Percentiles rank a stretch among this genome's conserved stretches.
Conservation (phyloP, 2,797 vertebrate species). For the Acanthurus lineatus region DNA sequence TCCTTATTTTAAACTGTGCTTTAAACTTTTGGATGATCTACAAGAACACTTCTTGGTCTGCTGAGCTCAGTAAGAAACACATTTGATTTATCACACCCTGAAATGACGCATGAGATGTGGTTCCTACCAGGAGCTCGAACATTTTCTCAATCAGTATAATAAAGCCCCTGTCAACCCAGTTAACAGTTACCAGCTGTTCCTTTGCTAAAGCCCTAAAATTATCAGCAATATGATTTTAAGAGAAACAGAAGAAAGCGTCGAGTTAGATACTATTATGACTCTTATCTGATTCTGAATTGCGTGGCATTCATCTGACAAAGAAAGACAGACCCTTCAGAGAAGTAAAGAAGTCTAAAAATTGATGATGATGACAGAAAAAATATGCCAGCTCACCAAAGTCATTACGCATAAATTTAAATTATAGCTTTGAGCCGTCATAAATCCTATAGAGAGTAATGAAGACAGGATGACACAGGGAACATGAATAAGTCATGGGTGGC, state of each 20-base stretch:
- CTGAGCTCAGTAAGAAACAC: slow-evolving; percentile 25
- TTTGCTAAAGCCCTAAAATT: slow-evolving; percentile 13
- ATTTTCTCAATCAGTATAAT: slow-evolving; percentile 28
- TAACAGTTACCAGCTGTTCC: slow-evolving; percentile 38
- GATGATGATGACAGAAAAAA: slow-evolving; percentile 50
- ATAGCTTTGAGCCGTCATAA: slow-evolving; percentile 66
- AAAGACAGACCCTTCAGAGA: slow-evolving; percentile 14
- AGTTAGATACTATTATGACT: slow-evolving; percentile 28
- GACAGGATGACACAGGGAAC: slow-evolving; percentile 46
- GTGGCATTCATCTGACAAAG: slow-evolving; percentile 1
- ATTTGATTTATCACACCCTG: slow-evolving; percentile 20
- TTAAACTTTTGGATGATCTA: slow-evolving; percentile 48
- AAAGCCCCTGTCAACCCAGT: slow-evolving; percentile 30
- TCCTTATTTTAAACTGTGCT: slow-evolving; percentile 56
- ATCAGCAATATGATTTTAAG: slow-evolving; percentile 16
- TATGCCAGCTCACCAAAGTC: slow-evolving; percentile 41
- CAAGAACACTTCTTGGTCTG: slow-evolving; percentile 25
- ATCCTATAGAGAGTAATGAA: slow-evolving; percentile 67
- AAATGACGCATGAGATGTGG: slow-evolving; percentile 7
- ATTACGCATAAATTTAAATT: slow-evolving; percentile 71
- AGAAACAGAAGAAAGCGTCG: slow-evolving; percentile 1
- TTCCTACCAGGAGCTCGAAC: slow-evolving; percentile 16
- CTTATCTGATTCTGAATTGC: background rate
- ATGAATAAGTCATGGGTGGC: slow-evolving; percentile 77
- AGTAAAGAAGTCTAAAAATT: slow-evolving; percentile 27